These are phyloP conservation scores for Percina caprodes DNA, from an alignment of 2,113 vertebrate species.

Conservation along the genomic window DNA sequence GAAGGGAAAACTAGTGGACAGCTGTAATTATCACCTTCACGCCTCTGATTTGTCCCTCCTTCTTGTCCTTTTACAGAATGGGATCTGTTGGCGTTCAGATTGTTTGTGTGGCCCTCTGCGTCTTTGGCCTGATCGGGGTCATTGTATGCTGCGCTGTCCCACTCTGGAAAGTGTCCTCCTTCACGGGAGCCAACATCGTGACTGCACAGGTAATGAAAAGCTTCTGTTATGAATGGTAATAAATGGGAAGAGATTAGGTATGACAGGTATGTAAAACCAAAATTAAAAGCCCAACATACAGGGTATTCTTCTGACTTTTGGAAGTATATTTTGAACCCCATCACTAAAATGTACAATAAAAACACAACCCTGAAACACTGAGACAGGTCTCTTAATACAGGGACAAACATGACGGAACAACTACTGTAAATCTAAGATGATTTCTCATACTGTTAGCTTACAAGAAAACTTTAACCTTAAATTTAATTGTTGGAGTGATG, in stretches of 20 bases:
- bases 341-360: not conserved
- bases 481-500: too few relatives aligned
- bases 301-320: not conserved
- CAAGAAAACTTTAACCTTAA: not conserved
- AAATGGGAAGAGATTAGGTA: not conserved
- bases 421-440: not conserved
- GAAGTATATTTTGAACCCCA: not conserved
- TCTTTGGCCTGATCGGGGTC: conserved; percentile 80
- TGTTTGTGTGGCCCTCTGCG: conserved; percentile 75
- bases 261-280: not conserved
- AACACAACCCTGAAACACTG: not conserved
- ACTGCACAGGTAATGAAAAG: conserved; percentile 80
- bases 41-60: not conserved
- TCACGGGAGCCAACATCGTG: conserved; percentile 81
- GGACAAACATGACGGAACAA: not conserved
- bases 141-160: conserved; percentile 81
- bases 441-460: not conserved
- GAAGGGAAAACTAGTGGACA: not conserved
- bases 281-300: not conserved
- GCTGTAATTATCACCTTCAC: not conserved
- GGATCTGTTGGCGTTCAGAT: conserved; percentile 80
- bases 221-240: not conserved
- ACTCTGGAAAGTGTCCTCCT: conserved; percentile 82
- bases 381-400: not conserved
- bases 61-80: conserved; percentile 72